A percentile compares a stretch with the other conserved stretches of the same genome.
Evolutionary conservation across 64 coral and sea anemone genomes (phyloP).

Genomic region (Acropora yongei): DNA sequence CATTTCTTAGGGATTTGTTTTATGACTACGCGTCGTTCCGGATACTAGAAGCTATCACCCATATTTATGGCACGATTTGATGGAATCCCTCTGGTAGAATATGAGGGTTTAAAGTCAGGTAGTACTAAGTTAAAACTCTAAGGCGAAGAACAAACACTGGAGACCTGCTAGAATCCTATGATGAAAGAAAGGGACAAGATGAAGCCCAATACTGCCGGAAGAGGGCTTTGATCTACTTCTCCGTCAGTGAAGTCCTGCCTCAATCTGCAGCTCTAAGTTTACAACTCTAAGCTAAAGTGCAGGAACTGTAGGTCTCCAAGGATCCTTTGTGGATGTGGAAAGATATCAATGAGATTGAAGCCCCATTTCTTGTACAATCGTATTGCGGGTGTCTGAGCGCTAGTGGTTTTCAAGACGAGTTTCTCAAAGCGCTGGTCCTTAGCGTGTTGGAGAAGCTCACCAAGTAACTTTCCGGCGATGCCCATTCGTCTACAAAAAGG

Average conservation of each 20-base stretch:
- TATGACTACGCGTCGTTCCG: background rate
- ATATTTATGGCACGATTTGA: background rate
- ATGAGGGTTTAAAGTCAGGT: no score
- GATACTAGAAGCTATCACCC: background rate
- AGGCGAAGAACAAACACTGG: constrained; percentile 43
- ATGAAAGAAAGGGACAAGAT: constrained; percentile 43
- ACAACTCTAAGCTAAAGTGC: constrained; percentile 48
- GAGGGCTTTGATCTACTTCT: no score
- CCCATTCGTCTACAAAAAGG: constrained; percentile 53
- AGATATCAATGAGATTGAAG: constrained; percentile 33
- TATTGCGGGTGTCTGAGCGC: constrained; percentile 66
- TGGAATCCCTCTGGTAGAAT: background rate
- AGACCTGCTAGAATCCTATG: constrained; percentile 65
- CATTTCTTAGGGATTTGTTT: background rate
- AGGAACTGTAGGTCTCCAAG: constrained; percentile 54
- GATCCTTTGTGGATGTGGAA: constrained; percentile 69
- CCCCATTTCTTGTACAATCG: constrained; percentile 65
- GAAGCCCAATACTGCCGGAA: constrained; percentile 12
- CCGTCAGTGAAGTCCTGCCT: no score
- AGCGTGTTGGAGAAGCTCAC: constrained; percentile 52
- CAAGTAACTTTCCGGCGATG: constrained; percentile 62
- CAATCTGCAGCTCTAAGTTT: no score
- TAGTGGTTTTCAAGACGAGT: constrained; percentile 67
- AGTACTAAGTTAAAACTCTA: background rate
- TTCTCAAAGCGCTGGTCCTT: constrained; percentile 60